Base-by-base conservation (phyloP, 2,797 vertebrate genomes). In the Emys orbicularis region DNA sequence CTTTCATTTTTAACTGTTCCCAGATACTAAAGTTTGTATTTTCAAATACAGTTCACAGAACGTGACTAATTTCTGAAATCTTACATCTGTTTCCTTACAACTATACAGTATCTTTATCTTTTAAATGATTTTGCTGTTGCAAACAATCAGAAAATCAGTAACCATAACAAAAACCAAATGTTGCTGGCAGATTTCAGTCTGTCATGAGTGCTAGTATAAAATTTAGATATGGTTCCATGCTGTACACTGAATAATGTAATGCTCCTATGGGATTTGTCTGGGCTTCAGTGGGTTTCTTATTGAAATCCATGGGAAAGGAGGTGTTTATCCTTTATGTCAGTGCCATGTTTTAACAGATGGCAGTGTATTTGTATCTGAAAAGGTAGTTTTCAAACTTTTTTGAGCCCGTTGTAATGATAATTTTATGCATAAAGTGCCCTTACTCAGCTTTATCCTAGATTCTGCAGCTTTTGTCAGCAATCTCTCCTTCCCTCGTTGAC, bases 21-120 rank as follows among this genome's bases (percentile, higher is more conserved):
- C 65, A 94, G 91, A 49, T 19, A 95, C n/a, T 23, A 94, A 72
- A 77, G 79, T 80, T 80, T 77, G 3, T 47, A 88, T 34, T 92
- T 80, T 65, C 94, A 53, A 27, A 88, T n/a, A 11, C 44, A 77
- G 15, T 29, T 29, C 25, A 77, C 41, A 77, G 29, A 77, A 47
- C 1, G 6, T 77, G 25, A 44, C 44, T 27, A 31, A 37, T 82
- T 96, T 96, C 57, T 92, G 47, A 94, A 84, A 37, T 83, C 50
- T 81, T 94, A 52, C 1, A 82, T 84, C 29, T 77, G 74, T 77
- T 47, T 77, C 74, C 49, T 44, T 84, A 85, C 6, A 84, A 85
- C 90, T 83, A 29, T 8, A 6, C 31, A 31, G 19, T 65, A 88
- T 86, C 23, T 81, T 23, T 1, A 0, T 47, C 15, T 83, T 95